Conservation (phyloP, 2,888 invertebrate genomes). For the Protodeltote pygarga region DNA sequence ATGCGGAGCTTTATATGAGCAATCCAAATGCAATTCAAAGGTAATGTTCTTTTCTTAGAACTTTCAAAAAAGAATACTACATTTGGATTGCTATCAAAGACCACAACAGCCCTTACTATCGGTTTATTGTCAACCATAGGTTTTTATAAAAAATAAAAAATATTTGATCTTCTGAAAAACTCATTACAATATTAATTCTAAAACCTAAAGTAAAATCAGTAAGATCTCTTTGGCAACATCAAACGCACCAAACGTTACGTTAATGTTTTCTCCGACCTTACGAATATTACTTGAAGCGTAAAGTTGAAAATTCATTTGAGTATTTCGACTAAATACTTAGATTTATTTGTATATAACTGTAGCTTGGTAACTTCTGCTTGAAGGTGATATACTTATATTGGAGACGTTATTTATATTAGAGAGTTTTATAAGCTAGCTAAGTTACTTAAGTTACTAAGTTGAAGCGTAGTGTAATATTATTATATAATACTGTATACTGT, state of each 20-base stretch:
- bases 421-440: slow-evolving; percentile 29
- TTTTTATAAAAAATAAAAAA: slow-evolving; percentile 11
- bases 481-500: too few relatives aligned
- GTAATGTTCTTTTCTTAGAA: too few relatives aligned
- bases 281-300: slow-evolving; percentile 48
- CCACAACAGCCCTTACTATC: too few relatives aligned
- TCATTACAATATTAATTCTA: slow-evolving; percentile 23
- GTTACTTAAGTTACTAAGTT: slow-evolving; percentile 24
- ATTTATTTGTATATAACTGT: slow-evolving; percentile 43
- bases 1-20: too few relatives aligned
- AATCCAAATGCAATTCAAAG: too few relatives aligned
- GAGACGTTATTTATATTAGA: too few relatives aligned
- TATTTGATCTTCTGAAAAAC: slow-evolving; percentile 18
- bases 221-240: slow-evolving; percentile 36
- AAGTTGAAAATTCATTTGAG: slow-evolving; percentile 52
- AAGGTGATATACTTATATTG: slow-evolving; percentile 14
- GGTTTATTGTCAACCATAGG: too few relatives aligned
- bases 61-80: too few relatives aligned
- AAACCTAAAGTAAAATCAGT: slow-evolving; percentile 24
- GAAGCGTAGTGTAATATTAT: too few relatives aligned
- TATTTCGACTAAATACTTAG: slow-evolving; percentile 47
- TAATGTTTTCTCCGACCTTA: slow-evolving; percentile 45
- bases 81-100: too few relatives aligned
- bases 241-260: slow-evolving; percentile 43
- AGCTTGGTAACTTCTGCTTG: slow-evolving; percentile 33